Conservation (phyloP, 1,140 invertebrate genomes). For the Lordiphosa mommai region DNA sequence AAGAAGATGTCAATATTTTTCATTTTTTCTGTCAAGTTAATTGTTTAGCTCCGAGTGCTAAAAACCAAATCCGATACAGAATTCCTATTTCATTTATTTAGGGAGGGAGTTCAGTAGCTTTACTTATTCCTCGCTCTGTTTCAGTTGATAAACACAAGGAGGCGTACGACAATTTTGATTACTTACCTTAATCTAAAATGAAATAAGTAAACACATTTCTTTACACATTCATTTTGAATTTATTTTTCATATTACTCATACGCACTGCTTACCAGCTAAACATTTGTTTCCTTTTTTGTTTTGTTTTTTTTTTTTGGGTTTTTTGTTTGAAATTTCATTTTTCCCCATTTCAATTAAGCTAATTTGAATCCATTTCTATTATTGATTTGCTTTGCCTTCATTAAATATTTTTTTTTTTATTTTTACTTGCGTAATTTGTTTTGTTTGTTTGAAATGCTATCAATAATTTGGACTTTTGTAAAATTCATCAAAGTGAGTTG, state of each 20-base stretch:
- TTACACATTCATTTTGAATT: constrained; percentile 65
- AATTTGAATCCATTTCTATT: constrained; percentile 60
- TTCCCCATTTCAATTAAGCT: constrained; percentile 57
- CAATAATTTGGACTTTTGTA: constrained; percentile 69
- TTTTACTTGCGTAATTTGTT: constrained; percentile 5
- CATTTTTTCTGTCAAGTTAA: too few relatives aligned
- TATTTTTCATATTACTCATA: constrained; percentile 67
- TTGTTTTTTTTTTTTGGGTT: constrained; percentile 14
- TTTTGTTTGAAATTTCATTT: constrained; percentile 6
- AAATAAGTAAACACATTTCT: neutral
- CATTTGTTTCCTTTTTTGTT: constrained; percentile 34
- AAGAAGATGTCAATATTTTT: too few relatives aligned
- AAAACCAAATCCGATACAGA: too few relatives aligned
- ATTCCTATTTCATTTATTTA: too few relatives aligned
- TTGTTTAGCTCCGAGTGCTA: too few relatives aligned
- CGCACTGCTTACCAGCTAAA: constrained; percentile 58
- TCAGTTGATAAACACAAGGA: too few relatives aligned
- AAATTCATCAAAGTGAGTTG: constrained; percentile 69
- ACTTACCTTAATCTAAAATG: constrained; percentile 3
- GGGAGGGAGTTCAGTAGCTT: too few relatives aligned
- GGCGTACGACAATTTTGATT: too few relatives aligned
- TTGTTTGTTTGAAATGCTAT: constrained; percentile 21
- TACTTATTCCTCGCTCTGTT: too few relatives aligned
- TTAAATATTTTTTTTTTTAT: constrained; percentile 22
- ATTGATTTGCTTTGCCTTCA: constrained; percentile 50